A percentile compares a stretch with the other conserved stretches of the same genome.
phyloP scores from a whole-genome alignment of 2,797 vertebrate genomes.

The Xiphophorus birchmanni region DNA sequence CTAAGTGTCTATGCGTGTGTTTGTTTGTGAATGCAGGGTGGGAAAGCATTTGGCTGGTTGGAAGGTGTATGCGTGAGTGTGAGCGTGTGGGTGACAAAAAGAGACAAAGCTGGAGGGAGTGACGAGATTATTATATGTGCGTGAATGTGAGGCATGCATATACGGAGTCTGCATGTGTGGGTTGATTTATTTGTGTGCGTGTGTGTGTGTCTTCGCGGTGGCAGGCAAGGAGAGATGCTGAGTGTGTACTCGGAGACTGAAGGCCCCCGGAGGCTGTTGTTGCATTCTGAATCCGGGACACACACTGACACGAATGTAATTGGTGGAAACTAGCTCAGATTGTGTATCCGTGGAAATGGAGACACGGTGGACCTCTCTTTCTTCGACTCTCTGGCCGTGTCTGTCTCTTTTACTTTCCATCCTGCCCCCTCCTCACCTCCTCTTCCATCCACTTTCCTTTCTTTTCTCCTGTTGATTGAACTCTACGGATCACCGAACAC shows the following conservation, averaged over 20 bases:
- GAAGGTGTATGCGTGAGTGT: conserved; percentile 26
- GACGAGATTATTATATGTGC: conserved; percentile 66
- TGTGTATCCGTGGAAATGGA: conserved; percentile 57
- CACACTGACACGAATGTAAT: conserved; percentile 79
- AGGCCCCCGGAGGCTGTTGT: conserved; percentile 73
- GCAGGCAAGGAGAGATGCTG: conserved; percentile 53
- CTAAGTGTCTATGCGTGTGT: conserved; percentile 19
- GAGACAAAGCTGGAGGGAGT: conserved; percentile 66
- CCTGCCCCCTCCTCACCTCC: not conserved
- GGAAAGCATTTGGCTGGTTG: conserved; percentile 19
- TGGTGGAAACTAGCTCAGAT: conserved; percentile 77
- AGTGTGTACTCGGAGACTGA: conserved; percentile 65
- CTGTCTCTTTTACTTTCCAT: conserved; percentile 33
- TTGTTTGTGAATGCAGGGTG: conserved; percentile 4
- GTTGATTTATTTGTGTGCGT: conserved; percentile 17
- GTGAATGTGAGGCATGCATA: conserved; percentile 47
- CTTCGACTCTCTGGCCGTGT: conserved; percentile 51
- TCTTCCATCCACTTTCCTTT: conserved; percentile 27
- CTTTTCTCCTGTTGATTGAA: conserved; percentile 41
- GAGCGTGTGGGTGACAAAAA: conserved; percentile 60
- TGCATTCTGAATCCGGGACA: conserved; percentile 76
- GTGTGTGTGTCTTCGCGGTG: conserved; percentile 42
- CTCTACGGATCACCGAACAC: conserved; percentile 21
- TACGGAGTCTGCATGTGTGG: conserved; percentile 31
- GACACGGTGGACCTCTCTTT: conserved; percentile 49